Evolutionary conservation across 2,888 invertebrate genomes (phyloP), one percentile per base, ranked within the genome.

Genomic region (Nudaria mundana): DNA sequence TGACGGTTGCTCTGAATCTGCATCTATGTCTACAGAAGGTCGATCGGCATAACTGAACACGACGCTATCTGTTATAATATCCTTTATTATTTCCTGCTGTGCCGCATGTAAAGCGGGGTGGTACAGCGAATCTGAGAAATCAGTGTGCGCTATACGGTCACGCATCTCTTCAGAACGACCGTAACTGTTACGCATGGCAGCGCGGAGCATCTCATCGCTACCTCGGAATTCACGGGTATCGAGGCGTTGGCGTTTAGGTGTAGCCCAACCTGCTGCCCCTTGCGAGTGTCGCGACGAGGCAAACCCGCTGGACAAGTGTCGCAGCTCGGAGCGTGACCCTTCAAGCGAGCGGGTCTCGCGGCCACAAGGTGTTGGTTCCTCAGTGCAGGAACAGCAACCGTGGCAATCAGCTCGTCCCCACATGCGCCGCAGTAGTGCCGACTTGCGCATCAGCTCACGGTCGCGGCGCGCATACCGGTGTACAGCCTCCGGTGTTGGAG

Each of bases 371-470:
- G 23, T 12, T 5, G 42, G 31, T 44, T 44, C 72, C 33, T 39
- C 66, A 41, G 44, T 65, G 57, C 67, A 69, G 61, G 63, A 62
- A 55, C 53, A 58, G 63, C 76, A 66, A 50, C 65, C 59, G 33
- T 45, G 52, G 40, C 49, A 47, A 29, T 68, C 62, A 34, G 62
- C 48, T 32, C 83, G 72, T 23, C 81, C 80, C 81, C 85, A 79
- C 59, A 82, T 62, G 33, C 82, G 74, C 23, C 86, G 76, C 60
- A 86, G 63, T 43, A 86, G 72, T 33, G 84, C 81, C 2, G 84
- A 81, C 52, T 71, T 69, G 47, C 85, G 77, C 79, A 82, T 79
- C 30, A 76, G 68, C 59, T 81, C 81, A 48, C 80, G 76, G 50
- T 78, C 82, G 25, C 75, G 68, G 6, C 72, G 72, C 46, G 52